Evolutionary conservation across 1,140 invertebrate genomes (phyloP).

Genomic region (Eufriesea mexicana): DNA sequence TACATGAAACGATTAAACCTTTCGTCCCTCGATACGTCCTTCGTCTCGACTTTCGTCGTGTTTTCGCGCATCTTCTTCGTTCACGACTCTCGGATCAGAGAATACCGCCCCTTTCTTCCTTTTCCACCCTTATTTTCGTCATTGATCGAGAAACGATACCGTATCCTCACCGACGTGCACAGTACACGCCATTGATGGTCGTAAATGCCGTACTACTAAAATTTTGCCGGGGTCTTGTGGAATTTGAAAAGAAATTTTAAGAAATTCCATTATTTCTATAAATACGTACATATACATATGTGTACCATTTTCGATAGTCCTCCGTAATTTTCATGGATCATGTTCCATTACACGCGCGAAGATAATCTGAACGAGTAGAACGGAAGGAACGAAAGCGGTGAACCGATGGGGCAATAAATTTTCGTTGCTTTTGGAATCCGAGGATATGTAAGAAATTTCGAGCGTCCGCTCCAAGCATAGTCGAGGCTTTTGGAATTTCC

Average conservation of each 20-base stretch:
- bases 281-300: neutral
- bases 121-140: conserved; percentile 7
- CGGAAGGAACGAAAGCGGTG: neutral
- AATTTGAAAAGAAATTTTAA: neutral
- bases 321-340: neutral
- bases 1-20: conserved; percentile 59
- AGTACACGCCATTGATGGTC: conserved; percentile 48
- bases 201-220: conserved; percentile 29
- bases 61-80: conserved; percentile 51
- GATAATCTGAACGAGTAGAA: too few relatives aligned
- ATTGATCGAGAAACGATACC: conserved; percentile 22
- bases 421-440: neutral
- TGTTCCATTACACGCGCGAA: too few relatives aligned
- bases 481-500: neutral
- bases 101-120: neutral
- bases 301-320: neutral
- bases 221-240: neutral
- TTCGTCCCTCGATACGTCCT: conserved; percentile 56
- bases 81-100: neutral
- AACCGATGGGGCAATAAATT: neutral
- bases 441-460: conserved; percentile 1
- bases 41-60: conserved; percentile 47
- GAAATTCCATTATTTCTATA: too few relatives aligned
- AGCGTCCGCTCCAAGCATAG: neutral
- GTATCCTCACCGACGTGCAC: conserved; percentile 34